Percentiles rank a stretch among this genome's conserved stretches.
Conservation (phyloP, 2,113 vertebrate genomes). For the Misgurnus mizolepis region DNA sequence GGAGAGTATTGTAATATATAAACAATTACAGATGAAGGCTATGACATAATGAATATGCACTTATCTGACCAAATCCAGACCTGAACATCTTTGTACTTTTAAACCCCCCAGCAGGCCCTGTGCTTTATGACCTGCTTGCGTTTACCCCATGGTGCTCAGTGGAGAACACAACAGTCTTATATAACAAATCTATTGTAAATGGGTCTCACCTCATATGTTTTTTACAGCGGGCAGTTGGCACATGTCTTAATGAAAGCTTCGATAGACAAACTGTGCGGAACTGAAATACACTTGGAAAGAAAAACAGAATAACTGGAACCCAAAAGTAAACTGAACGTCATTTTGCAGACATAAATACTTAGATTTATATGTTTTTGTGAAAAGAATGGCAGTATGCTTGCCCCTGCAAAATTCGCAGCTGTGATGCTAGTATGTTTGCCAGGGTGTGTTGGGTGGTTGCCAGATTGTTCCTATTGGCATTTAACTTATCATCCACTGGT, state of each 20-base stretch:
- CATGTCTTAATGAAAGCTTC: neutral
- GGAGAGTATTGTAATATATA: no score
- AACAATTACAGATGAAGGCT: no score
- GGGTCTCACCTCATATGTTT: neutral
- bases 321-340: neutral
- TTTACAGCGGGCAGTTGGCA: neutral
- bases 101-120: neutral
- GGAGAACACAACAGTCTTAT: conserved; percentile 55
- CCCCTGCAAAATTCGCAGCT: no score
- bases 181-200: conserved; percentile 43
- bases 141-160: neutral
- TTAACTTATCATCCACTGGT: no score
- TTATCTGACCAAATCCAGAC: conserved; percentile 1
- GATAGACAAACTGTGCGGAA: neutral
- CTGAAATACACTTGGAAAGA: neutral
- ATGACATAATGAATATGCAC: neutral
- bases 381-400: neutral
- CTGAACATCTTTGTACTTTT: neutral
- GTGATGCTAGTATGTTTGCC: no score
- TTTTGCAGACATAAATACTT: neutral
- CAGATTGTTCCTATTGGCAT: no score
- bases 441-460: no score
- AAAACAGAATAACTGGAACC: neutral
- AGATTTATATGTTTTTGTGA: neutral
- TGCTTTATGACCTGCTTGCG: conserved; percentile 4